Evolutionary conservation across 2,888 invertebrate genomes (phyloP).

Genomic region (Agonopterix heracliana): DNA sequence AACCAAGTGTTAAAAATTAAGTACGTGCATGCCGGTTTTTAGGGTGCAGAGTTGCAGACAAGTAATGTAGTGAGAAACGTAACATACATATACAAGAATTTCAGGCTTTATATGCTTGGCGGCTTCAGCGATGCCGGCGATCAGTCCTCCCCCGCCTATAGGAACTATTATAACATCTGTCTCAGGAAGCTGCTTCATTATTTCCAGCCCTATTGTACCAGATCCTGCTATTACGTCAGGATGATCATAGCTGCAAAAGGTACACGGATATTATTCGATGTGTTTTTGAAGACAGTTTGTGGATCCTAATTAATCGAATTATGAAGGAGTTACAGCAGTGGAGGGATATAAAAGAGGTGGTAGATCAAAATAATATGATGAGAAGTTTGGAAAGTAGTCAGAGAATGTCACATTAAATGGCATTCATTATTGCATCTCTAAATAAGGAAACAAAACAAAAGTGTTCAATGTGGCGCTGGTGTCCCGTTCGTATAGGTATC

Average conservation of each 20-base stretch:
- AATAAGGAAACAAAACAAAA: no score
- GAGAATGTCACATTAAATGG: no score
- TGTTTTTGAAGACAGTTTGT: neutral
- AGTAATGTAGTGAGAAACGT: neutral
- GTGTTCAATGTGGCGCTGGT: no score
- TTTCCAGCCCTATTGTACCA: slow-evolving; percentile 92
- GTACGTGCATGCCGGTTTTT: no score
- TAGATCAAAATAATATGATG: no score
- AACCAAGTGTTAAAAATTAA: no score
- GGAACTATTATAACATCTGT: slow-evolving; percentile 92
- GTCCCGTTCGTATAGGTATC: no score
- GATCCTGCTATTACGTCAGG: slow-evolving; percentile 94
- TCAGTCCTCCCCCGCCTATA: slow-evolving; percentile 91
- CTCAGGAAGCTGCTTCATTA: slow-evolving; percentile 87
- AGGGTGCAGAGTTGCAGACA: no score
- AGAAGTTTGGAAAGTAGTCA: no score
- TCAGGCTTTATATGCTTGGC: slow-evolving; percentile 87
- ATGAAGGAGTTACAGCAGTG: no score
- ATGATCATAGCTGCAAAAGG: slow-evolving; percentile 86
- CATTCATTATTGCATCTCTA: no score
- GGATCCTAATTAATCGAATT: neutral
- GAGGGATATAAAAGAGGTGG: no score
- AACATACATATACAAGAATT: slow-evolving; percentile 86
- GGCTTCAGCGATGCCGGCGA: slow-evolving; percentile 90
- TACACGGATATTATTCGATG: neutral